Percentiles rank a stretch among this genome's conserved stretches.
These are phyloP conservation scores for Euclidia mi DNA, from an alignment of 2,888 invertebrate species.

Conservation along the genomic window DNA sequence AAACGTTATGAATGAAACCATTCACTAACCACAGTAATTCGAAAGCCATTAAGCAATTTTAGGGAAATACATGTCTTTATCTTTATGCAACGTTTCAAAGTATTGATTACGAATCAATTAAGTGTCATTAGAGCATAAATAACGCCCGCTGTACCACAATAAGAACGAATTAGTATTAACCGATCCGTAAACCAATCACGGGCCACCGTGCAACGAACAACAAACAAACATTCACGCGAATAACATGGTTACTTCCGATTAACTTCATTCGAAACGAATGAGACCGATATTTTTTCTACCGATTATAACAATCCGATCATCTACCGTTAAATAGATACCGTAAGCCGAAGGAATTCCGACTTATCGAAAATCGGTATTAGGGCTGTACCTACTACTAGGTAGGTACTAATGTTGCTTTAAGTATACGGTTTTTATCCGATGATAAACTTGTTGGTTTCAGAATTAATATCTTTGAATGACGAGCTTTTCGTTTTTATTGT, in stretches of 20 bases:
- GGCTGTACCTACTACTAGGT: too few species aligned
- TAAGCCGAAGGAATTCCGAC: constrained; percentile 76
- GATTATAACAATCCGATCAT: constrained; percentile 81
- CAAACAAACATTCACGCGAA: constrained; percentile 72
- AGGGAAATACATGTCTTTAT: constrained; percentile 4
- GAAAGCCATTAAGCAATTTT: constrained; percentile 7
- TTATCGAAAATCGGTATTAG: constrained; percentile 74
- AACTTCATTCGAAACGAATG: constrained; percentile 73
- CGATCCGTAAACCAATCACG: constrained; percentile 67
- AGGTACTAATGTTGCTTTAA: too few species aligned
- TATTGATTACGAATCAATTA: constrained; percentile 52
- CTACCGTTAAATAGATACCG: constrained; percentile 83
- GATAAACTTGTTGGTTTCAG: too few species aligned
- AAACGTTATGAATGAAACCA: too few species aligned
- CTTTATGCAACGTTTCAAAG: neutral
- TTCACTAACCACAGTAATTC: constrained; percentile 2
- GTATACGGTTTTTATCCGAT: too few species aligned
- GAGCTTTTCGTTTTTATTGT: too few species aligned
- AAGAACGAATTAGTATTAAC: constrained; percentile 62
- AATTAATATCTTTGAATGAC: too few species aligned
- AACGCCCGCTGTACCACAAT: constrained; percentile 46
- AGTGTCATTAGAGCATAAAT: constrained; percentile 51
- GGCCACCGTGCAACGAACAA: constrained; percentile 61
- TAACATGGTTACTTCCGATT: constrained; percentile 81
- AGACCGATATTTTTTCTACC: constrained; percentile 72